Evolutionary conservation across 2,888 invertebrate species (phyloP).

Genomic region (Chrysina gloriosa): DNA sequence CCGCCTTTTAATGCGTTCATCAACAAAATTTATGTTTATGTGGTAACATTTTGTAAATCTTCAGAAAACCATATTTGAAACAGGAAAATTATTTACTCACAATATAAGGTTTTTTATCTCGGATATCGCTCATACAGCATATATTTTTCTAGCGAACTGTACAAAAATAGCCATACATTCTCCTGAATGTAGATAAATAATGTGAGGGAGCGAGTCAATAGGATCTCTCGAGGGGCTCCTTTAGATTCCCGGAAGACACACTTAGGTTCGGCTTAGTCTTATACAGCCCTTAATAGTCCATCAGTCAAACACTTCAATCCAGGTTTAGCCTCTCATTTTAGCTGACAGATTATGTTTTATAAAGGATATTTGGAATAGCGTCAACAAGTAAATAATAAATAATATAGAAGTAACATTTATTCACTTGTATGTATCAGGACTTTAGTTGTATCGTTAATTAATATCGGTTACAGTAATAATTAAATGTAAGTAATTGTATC

Average conservation of each 20-base stretch:
- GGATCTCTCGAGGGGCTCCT: constrained; percentile 47
- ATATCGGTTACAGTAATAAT: too few relatives aligned
- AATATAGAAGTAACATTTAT: too few relatives aligned
- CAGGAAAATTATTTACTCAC: too few relatives aligned
- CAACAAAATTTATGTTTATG: too few relatives aligned
- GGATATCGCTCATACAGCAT: too few relatives aligned
- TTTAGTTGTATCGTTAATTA: too few relatives aligned
- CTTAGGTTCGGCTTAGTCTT: constrained; percentile 48
- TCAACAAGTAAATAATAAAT: neutral
- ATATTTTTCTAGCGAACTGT: constrained; percentile 13
- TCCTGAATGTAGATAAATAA: constrained; percentile 33
- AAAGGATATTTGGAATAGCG: neutral
- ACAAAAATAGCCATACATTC: constrained; percentile 32
- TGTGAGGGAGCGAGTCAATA: constrained; percentile 74
- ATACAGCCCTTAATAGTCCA: constrained; percentile 53
- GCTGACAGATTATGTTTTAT: constrained; percentile 39
- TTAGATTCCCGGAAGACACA: constrained; percentile 47
- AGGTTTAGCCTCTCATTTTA: constrained; percentile 48
- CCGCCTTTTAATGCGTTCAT: too few relatives aligned
- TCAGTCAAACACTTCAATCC: constrained; percentile 55
- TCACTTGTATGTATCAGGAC: too few relatives aligned
- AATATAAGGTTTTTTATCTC: too few relatives aligned
- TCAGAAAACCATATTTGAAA: too few relatives aligned
- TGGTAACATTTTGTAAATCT: too few relatives aligned
- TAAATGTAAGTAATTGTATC: too few relatives aligned